phyloP scores from a whole-genome alignment of 1,140 invertebrate species.

The Sinonovacula constricta region DNA sequence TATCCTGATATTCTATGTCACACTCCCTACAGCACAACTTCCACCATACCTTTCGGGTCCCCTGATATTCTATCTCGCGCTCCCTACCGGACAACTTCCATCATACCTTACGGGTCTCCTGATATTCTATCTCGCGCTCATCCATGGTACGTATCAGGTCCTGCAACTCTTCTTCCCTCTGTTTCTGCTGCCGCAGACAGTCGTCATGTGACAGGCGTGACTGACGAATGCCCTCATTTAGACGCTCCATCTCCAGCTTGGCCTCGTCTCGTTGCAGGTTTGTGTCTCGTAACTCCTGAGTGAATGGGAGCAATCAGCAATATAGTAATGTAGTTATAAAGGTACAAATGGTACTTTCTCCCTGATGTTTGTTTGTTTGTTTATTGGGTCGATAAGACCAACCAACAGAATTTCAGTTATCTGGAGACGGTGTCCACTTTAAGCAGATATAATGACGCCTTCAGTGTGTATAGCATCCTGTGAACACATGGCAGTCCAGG shows the following conservation, averaged over 20 bases:
- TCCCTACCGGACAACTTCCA: constrained; percentile 25
- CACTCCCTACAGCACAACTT: too few relatives aligned
- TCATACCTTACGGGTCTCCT: constrained; percentile 67
- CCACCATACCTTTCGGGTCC: constrained; percentile 64
- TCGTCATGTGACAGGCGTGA: constrained; percentile 64
- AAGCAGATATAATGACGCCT: too few relatives aligned
- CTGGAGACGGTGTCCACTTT: too few relatives aligned
- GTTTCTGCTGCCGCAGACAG: constrained; percentile 64
- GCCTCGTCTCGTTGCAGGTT: constrained; percentile 64
- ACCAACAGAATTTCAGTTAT: too few relatives aligned
- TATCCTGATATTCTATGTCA: too few relatives aligned
- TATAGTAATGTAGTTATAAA: too few relatives aligned
- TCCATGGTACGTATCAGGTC: constrained; percentile 63
- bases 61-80: constrained; percentile 66
- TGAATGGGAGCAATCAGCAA: background rate
- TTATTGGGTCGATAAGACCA: too few relatives aligned
- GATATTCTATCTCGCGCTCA: constrained; percentile 65
- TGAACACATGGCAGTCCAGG: too few relatives aligned
- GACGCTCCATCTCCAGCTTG: constrained; percentile 63
- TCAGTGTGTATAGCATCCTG: too few relatives aligned
- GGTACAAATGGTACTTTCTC: too few relatives aligned
- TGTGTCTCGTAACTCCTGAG: constrained; percentile 53
- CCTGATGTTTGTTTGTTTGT: too few relatives aligned
- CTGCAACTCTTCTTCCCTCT: constrained; percentile 66
- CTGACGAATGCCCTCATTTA: constrained; percentile 67